Evolutionary conservation across 64 coral and sea anemone genomes (phyloP), one percentile per base, ranked within the genome.

Genomic region (Astreopora myriophthalma): DNA sequence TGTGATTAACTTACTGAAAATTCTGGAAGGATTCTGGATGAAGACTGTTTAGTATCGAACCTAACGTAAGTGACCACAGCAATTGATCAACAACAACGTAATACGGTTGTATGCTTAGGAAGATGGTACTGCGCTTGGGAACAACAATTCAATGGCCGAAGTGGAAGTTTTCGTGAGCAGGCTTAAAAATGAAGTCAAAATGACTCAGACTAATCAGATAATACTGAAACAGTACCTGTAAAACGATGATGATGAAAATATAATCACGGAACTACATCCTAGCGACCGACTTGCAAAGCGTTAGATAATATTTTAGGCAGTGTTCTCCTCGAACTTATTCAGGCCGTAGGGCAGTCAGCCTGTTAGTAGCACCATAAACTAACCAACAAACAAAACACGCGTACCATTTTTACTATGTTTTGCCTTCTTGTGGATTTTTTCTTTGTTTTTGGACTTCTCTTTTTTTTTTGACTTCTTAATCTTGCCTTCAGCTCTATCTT

Each of bases 201-300:
- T 76, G 73, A 76, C 73, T 76, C 73, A 48, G 37, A 48, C 73
- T 76, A 48, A 76, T 48, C 73, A 76, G 39, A 76, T 76, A 76
- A 76, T 76, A 76, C 63, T 67, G 63, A 67, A 76, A 76, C 73
- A 76, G 73, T 76, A 76, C 73, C 73, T 76, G 73, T 76, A 76
- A 76, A 76, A 76, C 73, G 35, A 25, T 76, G 73, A 76, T 76
- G 38, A 48, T 48, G 1, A 76, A 76, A 76, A 76, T 74, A 76
- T 76, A 76, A 55, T 48, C 16, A 76, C 73, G 20, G 73, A 76
- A 76, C 73, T 46, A 76, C 73, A 76, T 76, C 73, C 73, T 76
- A 76, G 73, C 38, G 39, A 76, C 73, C 73, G 9, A 76, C 73
- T 42, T 46, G 73, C 73, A 48, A 74, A 46, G 73, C 22, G 73